Conservation (phyloP, 2,888 invertebrate species). For the Ecdyonurus torrentis region DNA sequence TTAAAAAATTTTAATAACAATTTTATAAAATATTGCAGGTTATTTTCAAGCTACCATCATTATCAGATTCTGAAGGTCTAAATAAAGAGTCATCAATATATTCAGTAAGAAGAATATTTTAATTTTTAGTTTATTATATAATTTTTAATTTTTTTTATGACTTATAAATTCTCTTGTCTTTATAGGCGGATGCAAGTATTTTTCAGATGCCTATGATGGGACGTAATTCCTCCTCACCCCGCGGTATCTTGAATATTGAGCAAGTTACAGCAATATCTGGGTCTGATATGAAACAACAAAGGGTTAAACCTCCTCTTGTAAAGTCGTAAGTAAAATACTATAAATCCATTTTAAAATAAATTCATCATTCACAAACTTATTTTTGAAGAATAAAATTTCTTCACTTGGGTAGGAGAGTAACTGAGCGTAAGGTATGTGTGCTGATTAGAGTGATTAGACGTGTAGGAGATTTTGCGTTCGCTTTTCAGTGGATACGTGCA, state of each 20-base stretch:
- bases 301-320: constrained; percentile 28
- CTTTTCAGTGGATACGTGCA: too few species aligned
- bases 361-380: too few species aligned
- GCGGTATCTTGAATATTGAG: constrained; percentile 28
- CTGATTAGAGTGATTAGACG: too few species aligned
- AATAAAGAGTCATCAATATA: constrained; percentile 64
- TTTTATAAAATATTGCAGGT: constrained; percentile 31
- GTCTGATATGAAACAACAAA: constrained; percentile 23
- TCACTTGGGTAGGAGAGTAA: too few species aligned
- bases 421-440: too few species aligned
- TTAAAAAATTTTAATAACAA: not conserved
- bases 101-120: constrained; percentile 52
- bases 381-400: too few species aligned
- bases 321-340: constrained; percentile 39
- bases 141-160: too few species aligned
- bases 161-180: constrained; percentile 8
- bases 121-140: too few species aligned
- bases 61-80: constrained; percentile 50
- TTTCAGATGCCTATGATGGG: constrained; percentile 32
- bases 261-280: constrained; percentile 29
- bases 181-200: constrained; percentile 58
- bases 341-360: too few species aligned
- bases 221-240: not conserved
- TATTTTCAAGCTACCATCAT: constrained; percentile 66
- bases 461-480: too few species aligned